Evolutionary conservation across 2,888 invertebrate species (phyloP).

Genomic region (Antheraea yamamai): DNA sequence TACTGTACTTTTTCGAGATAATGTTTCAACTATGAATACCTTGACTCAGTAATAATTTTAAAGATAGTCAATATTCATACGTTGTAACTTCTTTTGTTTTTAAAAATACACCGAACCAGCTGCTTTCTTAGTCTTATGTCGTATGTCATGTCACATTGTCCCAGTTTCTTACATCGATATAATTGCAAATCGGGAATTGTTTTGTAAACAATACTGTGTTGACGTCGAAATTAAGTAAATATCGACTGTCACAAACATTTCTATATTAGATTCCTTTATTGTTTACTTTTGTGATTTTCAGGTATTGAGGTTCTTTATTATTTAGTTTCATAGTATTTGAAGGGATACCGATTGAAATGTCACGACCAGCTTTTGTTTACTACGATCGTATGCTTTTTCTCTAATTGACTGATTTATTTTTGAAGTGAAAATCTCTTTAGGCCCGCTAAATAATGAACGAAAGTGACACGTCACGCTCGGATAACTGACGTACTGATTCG

Average conservation of each 20-base stretch:
- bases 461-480: too few species aligned
- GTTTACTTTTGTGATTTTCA: constrained; percentile 6
- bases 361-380: background rate
- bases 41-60: too few species aligned
- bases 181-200: constrained; percentile 21
- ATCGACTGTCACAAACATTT: constrained; percentile 17
- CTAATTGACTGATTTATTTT: too few species aligned
- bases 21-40: too few species aligned
- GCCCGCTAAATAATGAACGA: too few species aligned
- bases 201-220: constrained; percentile 19
- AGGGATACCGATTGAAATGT: background rate
- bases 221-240: constrained; percentile 15
- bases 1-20: too few species aligned
- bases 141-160: background rate
- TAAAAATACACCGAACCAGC: background rate
- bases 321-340: background rate
- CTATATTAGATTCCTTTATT: constrained; percentile 12
- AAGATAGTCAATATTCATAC: too few species aligned
- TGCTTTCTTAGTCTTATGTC: background rate
- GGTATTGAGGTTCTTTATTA: constrained; percentile 7
- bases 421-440: too few species aligned
- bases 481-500: too few species aligned
- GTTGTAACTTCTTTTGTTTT: too few species aligned
- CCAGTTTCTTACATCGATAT: constrained; percentile 7
- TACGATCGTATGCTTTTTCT: background rate